Conservation (phyloP, 1,140 invertebrate species). For the Drosophila grimshawi region DNA sequence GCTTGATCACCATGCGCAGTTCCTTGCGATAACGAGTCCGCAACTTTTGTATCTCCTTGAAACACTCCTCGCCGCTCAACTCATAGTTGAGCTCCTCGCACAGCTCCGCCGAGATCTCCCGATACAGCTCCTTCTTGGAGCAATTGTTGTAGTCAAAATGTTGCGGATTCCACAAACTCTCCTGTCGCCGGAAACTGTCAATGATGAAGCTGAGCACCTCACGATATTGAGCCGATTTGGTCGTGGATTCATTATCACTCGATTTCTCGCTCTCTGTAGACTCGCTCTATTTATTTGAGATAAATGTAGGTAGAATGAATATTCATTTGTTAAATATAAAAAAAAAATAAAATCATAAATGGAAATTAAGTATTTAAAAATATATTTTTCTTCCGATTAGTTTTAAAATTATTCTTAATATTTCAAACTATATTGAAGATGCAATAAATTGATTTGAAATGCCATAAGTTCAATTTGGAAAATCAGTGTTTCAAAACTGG, state of each 20-base stretch:
- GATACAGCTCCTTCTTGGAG: conserved; percentile 64
- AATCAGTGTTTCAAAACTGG: no score
- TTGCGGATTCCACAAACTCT: conserved; percentile 75
- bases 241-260: conserved; percentile 63
- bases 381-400: no score
- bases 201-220: conserved; percentile 72
- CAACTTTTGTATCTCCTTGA: conserved; percentile 72
- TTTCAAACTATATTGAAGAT: no score
- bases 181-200: conserved; percentile 60
- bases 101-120: conserved; percentile 65
- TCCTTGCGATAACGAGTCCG: conserved; percentile 77
- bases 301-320: no score
- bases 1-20: conserved; percentile 72
- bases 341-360: no score
- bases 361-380: no score
- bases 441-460: no score
- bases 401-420: no score
- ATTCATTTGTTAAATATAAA: no score
- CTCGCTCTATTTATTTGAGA: conserved; percentile 39
- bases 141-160: conserved; percentile 67
- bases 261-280: conserved; percentile 67
- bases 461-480: no score
- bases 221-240: conserved; percentile 61
- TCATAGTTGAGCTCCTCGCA: conserved; percentile 66
- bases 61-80: conserved; percentile 71